These are phyloP conservation scores for Palythoa grandis DNA, from an alignment of 92 coral and sea anemone genomes.

Conservation along the genomic window DNA sequence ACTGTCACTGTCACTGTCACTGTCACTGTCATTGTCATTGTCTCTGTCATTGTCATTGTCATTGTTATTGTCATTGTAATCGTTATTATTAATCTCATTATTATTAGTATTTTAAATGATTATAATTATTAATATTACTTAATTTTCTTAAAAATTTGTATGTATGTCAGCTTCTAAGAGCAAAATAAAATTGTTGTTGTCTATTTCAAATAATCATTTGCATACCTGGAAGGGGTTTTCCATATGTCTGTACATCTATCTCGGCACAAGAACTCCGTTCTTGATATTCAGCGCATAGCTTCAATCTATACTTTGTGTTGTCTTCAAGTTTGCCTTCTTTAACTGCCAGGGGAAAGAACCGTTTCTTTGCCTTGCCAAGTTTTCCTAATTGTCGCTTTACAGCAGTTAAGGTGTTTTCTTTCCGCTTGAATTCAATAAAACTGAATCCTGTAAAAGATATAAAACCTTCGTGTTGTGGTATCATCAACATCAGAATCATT, in stretches of 20 bases:
- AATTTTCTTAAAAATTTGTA: no score
- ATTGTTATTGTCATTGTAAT: neutral
- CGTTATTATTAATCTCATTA: neutral
- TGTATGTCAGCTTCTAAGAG: no score
- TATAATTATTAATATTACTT: no score
- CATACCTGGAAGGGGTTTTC: slow-evolving; percentile 10
- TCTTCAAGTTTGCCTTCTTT: neutral
- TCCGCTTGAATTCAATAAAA: neutral
- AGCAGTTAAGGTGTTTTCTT: neutral
- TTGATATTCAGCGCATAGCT: slow-evolving; percentile 7
- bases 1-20: neutral
- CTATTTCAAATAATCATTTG: neutral
- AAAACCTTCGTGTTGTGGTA: neutral
- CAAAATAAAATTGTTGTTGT: no score
- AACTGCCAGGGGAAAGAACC: slow-evolving; percentile 5
- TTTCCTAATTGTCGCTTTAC: neutral
- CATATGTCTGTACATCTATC: slow-evolving; percentile 2
- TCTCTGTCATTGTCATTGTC: neutral
- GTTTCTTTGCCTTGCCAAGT: neutral
- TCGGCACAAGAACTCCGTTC: slow-evolving; percentile 6
- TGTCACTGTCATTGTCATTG: neutral
- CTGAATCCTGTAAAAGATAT: slow-evolving; percentile 3
- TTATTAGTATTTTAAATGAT: neutral
- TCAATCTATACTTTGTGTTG: slow-evolving; percentile 13
- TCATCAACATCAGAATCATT: neutral